These are phyloP conservation scores for Pseudonaja textilis DNA, from an alignment of 2,113 vertebrate species.

Conservation along the genomic window DNA sequence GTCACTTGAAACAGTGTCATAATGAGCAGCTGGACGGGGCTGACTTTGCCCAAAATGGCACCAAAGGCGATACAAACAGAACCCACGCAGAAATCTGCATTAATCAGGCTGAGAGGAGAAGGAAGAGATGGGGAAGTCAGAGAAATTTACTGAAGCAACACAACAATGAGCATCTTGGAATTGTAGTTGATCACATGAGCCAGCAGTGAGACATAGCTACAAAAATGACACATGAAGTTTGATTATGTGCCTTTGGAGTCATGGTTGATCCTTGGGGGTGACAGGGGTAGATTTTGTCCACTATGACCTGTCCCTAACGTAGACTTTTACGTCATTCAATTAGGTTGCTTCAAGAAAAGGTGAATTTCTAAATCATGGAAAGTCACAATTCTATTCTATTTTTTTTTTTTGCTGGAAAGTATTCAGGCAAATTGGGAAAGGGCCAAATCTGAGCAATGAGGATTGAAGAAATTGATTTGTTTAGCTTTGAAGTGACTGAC, in stretches of 20 bases:
- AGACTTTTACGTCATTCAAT: background rate
- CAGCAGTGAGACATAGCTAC: background rate
- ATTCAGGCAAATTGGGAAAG: background rate
- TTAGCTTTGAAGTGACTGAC: background rate
- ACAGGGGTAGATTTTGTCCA: background rate
- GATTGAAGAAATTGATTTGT: background rate
- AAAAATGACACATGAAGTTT: background rate
- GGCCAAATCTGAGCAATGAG: background rate
- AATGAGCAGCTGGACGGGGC: slow-evolving; percentile 88
- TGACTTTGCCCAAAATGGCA: slow-evolving; percentile 91
- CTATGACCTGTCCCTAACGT: background rate
- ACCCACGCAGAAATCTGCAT: slow-evolving; percentile 94
- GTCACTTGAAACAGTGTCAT: slow-evolving; percentile 92
- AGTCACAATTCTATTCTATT: background rate
- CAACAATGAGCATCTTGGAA: background rate
- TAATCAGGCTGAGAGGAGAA: slow-evolving; percentile 82
- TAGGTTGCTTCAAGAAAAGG: background rate
- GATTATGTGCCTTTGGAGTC: background rate
- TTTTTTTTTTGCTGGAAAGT: background rate
- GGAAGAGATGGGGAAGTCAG: background rate
- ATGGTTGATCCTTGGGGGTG: background rate
- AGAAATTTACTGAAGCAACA: background rate
- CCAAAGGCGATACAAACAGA: slow-evolving; percentile 90
- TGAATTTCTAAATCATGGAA: background rate
- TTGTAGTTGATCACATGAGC: background rate